Percentiles rank a stretch among this genome's conserved stretches.
Conservation (phyloP, 1,140 invertebrate genomes). For the Drosophila sturtevanti region DNA sequence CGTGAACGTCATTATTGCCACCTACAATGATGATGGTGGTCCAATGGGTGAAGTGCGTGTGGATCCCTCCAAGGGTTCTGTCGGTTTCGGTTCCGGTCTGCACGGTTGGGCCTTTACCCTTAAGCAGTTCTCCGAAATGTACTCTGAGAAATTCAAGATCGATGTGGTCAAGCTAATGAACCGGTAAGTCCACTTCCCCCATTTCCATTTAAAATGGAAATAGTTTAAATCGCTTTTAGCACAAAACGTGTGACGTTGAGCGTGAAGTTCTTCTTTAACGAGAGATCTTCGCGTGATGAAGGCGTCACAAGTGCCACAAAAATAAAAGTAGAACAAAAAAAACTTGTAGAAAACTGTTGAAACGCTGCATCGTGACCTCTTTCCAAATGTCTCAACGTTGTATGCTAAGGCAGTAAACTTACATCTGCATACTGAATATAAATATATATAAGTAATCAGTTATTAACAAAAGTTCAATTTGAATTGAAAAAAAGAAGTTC, state of each 20-base stretch:
- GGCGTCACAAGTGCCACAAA: constrained; percentile 72
- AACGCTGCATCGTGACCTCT: constrained; percentile 86
- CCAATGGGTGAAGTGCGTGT: constrained; percentile 99
- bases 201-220: too few species aligned
- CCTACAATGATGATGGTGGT: constrained; percentile 98
- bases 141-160: constrained; percentile 99
- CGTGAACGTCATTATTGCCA: constrained; percentile 99
- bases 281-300: constrained; percentile 61
- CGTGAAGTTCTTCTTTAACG: constrained; percentile 36
- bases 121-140: constrained; percentile 99
- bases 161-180: constrained; percentile 99
- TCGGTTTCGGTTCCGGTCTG: constrained; percentile 99
- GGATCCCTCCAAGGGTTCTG: constrained; percentile 98
- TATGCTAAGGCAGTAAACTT: constrained; percentile 80
- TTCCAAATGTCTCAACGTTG: constrained; percentile 85
- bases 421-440: constrained; percentile 21
- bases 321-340: constrained; percentile 82
- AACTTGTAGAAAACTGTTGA: constrained; percentile 40
- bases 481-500: too few species aligned
- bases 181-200: constrained; percentile 83
- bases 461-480: too few species aligned
- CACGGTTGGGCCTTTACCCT: constrained; percentile 99
- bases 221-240: constrained; percentile 82
- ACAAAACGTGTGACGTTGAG: constrained; percentile 79
- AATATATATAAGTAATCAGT: too few species aligned